phyloP scores from a whole-genome alignment of 2,113 vertebrate genomes.

The Erythrocercus mccallii region DNA sequence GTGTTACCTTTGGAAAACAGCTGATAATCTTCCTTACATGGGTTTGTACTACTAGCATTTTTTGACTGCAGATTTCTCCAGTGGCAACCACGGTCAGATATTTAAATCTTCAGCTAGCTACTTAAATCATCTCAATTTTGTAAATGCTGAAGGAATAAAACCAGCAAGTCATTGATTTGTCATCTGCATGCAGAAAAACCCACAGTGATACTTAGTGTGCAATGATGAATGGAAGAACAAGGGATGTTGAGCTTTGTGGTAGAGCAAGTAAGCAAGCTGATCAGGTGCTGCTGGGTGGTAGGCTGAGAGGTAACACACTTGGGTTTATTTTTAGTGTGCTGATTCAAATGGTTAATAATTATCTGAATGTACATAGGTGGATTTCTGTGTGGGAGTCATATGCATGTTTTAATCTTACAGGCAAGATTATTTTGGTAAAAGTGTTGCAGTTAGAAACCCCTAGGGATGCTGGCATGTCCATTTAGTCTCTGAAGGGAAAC shows the following conservation, averaged over 20 bases:
- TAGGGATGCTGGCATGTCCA: neutral
- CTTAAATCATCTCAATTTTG: neutral
- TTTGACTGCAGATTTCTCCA: neutral
- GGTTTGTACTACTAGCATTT: neutral
- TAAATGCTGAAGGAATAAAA: neutral
- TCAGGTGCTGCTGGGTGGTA: neutral
- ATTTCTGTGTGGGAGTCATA: neutral
- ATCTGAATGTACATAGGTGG: neutral
- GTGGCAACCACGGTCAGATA: neutral
- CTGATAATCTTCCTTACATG: neutral
- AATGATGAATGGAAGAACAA: neutral
- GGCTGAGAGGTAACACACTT: neutral
- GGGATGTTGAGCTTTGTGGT: neutral
- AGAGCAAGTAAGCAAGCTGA: neutral
- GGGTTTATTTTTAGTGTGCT: neutral
- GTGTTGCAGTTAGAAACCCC: neutral
- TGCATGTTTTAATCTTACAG: neutral
- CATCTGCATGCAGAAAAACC: neutral
- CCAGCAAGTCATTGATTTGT: neutral
- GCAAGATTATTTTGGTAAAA: neutral
- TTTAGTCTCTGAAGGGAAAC: neutral
- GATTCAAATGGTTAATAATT: neutral
- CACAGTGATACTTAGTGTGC: neutral
- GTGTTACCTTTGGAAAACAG: neutral
- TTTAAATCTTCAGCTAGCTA: neutral